phyloP scores from a whole-genome alignment of 2,888 invertebrate species.

The Ochlodes sylvanus region DNA sequence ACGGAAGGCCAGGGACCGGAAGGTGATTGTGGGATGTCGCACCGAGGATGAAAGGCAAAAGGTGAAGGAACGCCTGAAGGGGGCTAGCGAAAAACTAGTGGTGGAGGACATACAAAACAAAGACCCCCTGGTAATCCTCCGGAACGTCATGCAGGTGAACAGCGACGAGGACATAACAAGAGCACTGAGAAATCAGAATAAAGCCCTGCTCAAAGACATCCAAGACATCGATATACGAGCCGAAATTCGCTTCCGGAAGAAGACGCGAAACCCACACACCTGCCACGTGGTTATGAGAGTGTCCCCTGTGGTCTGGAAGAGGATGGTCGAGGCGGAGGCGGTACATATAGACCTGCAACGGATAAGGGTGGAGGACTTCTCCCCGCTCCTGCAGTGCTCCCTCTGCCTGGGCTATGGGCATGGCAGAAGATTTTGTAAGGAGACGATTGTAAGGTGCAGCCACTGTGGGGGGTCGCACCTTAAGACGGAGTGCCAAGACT shows the following conservation, averaged over 20 bases:
- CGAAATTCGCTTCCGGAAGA: slow-evolving; percentile 4
- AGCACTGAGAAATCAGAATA: slow-evolving; percentile 32
- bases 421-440: background rate
- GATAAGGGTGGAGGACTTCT: slow-evolving; percentile 19
- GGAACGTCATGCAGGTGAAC: slow-evolving; percentile 21
- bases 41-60: too few species aligned
- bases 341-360: slow-evolving; percentile 28
- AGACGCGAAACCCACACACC: slow-evolving; percentile 13
- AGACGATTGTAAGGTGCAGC: slow-evolving; percentile 18
- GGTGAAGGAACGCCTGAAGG: too few species aligned
- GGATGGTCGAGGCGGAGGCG: background rate
- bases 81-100: too few species aligned
- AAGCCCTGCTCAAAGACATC: slow-evolving; percentile 1
- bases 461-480: slow-evolving; percentile 31
- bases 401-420: too few species aligned
- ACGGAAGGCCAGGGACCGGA: too few species aligned
- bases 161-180: slow-evolving; percentile 27
- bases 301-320: slow-evolving; percentile 12
- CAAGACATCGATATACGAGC: slow-evolving; percentile 3
- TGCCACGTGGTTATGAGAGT: slow-evolving; percentile 7
- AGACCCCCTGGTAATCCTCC: too few species aligned
- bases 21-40: too few species aligned
- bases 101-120: too few species aligned
- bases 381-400: too few species aligned
- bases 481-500: slow-evolving; percentile 6